Conservation (phyloP, 1,140 invertebrate species). For the Ectropis grisescens region DNA sequence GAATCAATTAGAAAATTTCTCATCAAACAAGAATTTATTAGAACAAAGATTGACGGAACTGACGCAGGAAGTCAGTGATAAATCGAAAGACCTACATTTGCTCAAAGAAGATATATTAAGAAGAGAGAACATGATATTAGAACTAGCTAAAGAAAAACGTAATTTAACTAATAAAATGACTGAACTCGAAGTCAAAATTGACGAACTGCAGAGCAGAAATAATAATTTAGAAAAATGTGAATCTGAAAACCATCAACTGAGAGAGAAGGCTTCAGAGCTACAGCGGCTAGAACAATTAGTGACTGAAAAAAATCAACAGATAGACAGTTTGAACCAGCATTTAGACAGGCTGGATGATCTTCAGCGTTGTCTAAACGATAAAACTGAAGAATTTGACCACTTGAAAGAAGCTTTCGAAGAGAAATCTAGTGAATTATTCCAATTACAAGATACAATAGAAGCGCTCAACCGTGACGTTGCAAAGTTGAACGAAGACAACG, state of each 20-base stretch:
- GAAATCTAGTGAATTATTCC: constrained; percentile 49
- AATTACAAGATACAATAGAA: constrained; percentile 49
- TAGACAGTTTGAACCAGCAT: constrained; percentile 65
- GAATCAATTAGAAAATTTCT: constrained; percentile 68
- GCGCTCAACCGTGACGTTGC: constrained; percentile 56
- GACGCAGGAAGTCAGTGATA: constrained; percentile 69
- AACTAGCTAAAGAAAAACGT: constrained; percentile 72
- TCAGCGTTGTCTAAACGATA: constrained; percentile 57
- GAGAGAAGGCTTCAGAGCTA: constrained; percentile 47
- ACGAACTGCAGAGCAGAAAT: constrained; percentile 48
- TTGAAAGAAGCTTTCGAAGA: constrained; percentile 48
- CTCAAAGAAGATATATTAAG: constrained; percentile 71
- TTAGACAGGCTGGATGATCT: constrained; percentile 60
- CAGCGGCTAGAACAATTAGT: constrained; percentile 57
- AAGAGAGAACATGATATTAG: constrained; percentile 73
- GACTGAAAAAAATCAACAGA: constrained; percentile 67
- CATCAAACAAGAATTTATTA: constrained; percentile 69
- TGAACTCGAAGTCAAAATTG: constrained; percentile 52
- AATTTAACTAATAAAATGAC: constrained; percentile 61
- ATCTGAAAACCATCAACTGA: constrained; percentile 47
- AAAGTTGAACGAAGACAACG: constrained; percentile 46
- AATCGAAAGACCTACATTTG: constrained; percentile 70
- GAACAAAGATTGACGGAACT: constrained; percentile 71
- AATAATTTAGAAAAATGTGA: constrained; percentile 35
- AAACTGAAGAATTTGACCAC: constrained; percentile 56